phyloP scores from a whole-genome alignment of 2,797 vertebrate genomes.

The Acanthopagrus latus region DNA sequence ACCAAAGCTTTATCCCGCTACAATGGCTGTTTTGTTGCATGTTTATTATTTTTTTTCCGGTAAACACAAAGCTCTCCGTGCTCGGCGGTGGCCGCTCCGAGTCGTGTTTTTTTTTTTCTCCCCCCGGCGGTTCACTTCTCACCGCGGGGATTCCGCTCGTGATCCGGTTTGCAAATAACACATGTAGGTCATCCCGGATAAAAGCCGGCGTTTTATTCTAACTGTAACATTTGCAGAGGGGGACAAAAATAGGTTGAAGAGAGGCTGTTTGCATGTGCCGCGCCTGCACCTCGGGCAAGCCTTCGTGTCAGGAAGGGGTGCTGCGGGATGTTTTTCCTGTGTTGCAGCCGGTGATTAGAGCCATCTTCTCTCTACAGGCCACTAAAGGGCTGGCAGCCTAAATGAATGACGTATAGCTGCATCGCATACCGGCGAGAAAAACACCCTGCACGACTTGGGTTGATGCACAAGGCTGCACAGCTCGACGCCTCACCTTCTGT shows the following conservation, averaged over 20 bases:
- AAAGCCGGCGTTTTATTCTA: not conserved
- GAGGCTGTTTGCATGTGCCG: constrained; percentile 42
- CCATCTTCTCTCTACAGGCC: constrained; percentile 75
- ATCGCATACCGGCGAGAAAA: constrained; percentile 49
- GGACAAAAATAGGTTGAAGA: not conserved
- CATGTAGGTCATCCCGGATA: constrained; percentile 67
- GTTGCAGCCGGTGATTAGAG: constrained; percentile 79
- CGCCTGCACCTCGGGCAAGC: constrained; percentile 57
- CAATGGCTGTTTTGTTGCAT: constrained; percentile 45
- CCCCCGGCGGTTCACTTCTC: constrained; percentile 21
- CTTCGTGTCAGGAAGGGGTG: constrained; percentile 72
- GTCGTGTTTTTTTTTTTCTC: not conserved
- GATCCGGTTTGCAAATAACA: constrained; percentile 47
- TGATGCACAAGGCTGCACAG: constrained; percentile 47
- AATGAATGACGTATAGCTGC: constrained; percentile 82
- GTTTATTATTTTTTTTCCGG: constrained; percentile 32
- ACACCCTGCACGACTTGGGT: constrained; percentile 42
- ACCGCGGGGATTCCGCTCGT: constrained; percentile 60
- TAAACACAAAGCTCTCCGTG: constrained; percentile 23
- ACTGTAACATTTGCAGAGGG: not conserved
- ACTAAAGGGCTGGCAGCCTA: constrained; percentile 64
- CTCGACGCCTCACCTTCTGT: not conserved
- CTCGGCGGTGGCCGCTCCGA: constrained; percentile 3
- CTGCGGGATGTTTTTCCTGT: constrained; percentile 78
- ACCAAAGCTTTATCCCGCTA: constrained; percentile 64